Base-by-base conservation (phyloP, 2,888 invertebrate genomes). In the Emmelina monodactyla region DNA sequence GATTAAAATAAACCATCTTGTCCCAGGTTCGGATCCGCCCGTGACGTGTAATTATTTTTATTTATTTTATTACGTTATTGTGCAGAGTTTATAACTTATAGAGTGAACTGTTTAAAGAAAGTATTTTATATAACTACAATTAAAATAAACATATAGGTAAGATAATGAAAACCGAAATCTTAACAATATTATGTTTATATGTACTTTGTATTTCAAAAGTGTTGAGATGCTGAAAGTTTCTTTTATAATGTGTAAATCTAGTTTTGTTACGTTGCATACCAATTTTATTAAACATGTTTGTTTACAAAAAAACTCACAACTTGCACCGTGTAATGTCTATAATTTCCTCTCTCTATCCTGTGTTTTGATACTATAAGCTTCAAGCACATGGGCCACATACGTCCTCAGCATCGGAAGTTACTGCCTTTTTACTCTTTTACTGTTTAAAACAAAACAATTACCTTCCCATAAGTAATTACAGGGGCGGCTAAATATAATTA, bases 401-500 rank as follows among this genome's bases (percentile, higher is more conserved):
- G 65, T 67, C 73, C 73, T 76, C 76, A 73, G 68, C 71, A 67
- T n/a, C 29, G 79, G 79, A 79, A 78, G 72, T 66, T 55, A 46
- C 59, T 51, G 62, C 66, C 71, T 65, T 79, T 72, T 78, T 73
- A 75, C 75, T 76, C 63, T 66, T n/a, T n/a, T n/a, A n/a, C n/a
- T n/a, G n/a, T n/a, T n/a, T n/a, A n/a, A n/a, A n/a, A 60, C 53
- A 51, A 55, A 60, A 63, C 70, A 72, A 78, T 78, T 78, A 64
- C 69, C 67, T 64, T 58, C 58, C 55, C 61, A n/a, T n/a, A n/a
- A 60, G 64, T 76, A 75, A 78, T 78, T 76, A 72, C 76, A 69
- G 76, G 76, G 78, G 76, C 51, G 71, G 75, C 78, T 78, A 75
- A 76, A 79, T 73, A 75, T 79, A 78, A 76, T 78, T 69, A 52